phyloP scores from a whole-genome alignment of 2,797 vertebrate species.

The Buceros bicornis region DNA sequence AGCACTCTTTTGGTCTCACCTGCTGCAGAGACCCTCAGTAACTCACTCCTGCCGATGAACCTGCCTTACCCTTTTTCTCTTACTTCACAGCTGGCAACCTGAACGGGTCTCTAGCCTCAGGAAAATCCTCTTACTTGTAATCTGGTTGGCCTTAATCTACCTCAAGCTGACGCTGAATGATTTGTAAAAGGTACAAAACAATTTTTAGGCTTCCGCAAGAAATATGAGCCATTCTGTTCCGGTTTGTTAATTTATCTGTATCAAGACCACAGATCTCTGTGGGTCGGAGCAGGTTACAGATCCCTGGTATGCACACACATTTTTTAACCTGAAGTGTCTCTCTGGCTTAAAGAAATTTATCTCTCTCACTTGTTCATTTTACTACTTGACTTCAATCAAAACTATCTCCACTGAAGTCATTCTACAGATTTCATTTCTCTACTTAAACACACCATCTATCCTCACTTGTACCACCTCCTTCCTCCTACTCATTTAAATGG shows the following conservation, averaged over 20 bases:
- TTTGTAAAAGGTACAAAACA: neutral
- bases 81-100: neutral
- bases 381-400: slow-evolving; percentile 68
- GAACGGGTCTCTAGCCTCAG: neutral
- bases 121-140: slow-evolving; percentile 47
- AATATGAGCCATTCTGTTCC: neutral
- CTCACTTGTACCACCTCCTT: slow-evolving; percentile 54
- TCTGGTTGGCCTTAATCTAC: slow-evolving; percentile 48
- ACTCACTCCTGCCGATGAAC: neutral
- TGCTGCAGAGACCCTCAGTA: neutral
- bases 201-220: neutral
- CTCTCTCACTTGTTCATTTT: slow-evolving; percentile 59
- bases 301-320: neutral
- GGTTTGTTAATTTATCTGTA: neutral
- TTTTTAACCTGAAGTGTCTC: slow-evolving; percentile 18
- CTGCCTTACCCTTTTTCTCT: neutral
- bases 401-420: slow-evolving; percentile 59
- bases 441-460: slow-evolving; percentile 69
- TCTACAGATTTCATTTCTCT: slow-evolving; percentile 68
- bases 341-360: slow-evolving; percentile 41
- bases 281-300: neutral
- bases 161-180: neutral
- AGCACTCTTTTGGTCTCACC: neutral
- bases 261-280: neutral
- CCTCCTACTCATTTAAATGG: slow-evolving; percentile 73